Percentiles rank a stretch among this genome's conserved stretches.
Evolutionary conservation across 2,797 vertebrate genomes (phyloP).

Genomic region (Corythornis leucogaster): DNA sequence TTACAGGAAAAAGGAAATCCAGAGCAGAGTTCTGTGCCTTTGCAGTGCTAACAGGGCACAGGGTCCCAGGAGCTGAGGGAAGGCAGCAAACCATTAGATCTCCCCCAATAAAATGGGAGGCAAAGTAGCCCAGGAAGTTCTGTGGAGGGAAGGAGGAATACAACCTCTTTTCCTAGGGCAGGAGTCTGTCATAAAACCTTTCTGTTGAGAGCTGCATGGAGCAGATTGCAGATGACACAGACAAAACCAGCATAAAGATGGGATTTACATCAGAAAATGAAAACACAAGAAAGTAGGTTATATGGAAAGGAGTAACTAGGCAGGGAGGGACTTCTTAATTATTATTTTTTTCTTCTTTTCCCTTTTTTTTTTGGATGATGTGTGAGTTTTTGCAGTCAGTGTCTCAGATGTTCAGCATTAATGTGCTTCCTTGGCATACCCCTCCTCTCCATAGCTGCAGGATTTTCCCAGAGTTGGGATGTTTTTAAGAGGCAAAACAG

Average conservation of each 20-base stretch:
- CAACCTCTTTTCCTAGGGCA: not conserved
- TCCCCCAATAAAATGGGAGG: not conserved
- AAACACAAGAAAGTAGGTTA: accelerated
- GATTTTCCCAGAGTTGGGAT: not conserved
- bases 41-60: not conserved
- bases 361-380: accelerated
- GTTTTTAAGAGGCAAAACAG: not conserved
- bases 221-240: not conserved
- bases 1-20: not conserved
- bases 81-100: not conserved
- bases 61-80: not conserved
- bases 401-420: not conserved
- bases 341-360: accelerated
- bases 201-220: not conserved
- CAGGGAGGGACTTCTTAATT: not conserved
- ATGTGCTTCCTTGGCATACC: not conserved
- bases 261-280: not conserved
- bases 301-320: not conserved
- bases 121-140: not conserved
- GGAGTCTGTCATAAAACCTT: not conserved
- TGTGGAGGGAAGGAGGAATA: not conserved
- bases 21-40: not conserved
- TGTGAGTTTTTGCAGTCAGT: not conserved
- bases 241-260: not conserved
- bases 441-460: accelerated